Conservation (phyloP, 2,888 invertebrate species). For the Dolichomitus sp. region DNA sequence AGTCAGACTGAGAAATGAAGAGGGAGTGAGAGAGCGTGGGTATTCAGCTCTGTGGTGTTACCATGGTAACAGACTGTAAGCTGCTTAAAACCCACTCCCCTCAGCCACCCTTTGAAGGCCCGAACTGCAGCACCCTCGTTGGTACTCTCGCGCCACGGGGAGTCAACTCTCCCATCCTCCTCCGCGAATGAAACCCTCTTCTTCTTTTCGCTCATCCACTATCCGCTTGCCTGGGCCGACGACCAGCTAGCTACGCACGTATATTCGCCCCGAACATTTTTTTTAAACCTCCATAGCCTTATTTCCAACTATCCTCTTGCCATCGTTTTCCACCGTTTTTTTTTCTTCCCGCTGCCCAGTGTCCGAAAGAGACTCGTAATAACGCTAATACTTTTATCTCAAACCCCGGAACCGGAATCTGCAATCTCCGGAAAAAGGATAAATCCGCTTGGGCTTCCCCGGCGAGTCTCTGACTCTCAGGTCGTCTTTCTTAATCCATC, state of each 20-base stretch:
- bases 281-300: conserved; percentile 10
- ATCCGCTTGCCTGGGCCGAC: conserved; percentile 19
- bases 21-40: conserved; percentile 32
- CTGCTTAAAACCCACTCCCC: conserved; percentile 83
- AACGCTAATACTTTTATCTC: conserved; percentile 65
- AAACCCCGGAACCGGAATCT: conserved; percentile 43
- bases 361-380: conserved; percentile 57
- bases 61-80: conserved; percentile 85
- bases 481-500: conserved; percentile 56
- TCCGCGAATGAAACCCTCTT: conserved; percentile 46
- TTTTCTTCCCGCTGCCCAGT: conserved; percentile 31
- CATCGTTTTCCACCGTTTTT: conserved; percentile 8
- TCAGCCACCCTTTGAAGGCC: conserved; percentile 64
- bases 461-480: conserved; percentile 29
- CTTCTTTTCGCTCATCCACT: conserved; percentile 45
- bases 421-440: conserved; percentile 27
- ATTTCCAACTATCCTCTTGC: conserved; percentile 23
- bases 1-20: not conserved
- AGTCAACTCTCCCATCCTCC: conserved; percentile 73
- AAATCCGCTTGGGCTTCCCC: conserved; percentile 40
- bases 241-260: conserved; percentile 35
- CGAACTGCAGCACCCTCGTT: conserved; percentile 61
- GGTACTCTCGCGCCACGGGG: conserved; percentile 71
- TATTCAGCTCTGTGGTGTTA: conserved; percentile 81
- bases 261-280: not conserved